These are phyloP conservation scores for Eupsilia transversa DNA, from an alignment of 2,888 invertebrate genomes.

Conservation along the genomic window DNA sequence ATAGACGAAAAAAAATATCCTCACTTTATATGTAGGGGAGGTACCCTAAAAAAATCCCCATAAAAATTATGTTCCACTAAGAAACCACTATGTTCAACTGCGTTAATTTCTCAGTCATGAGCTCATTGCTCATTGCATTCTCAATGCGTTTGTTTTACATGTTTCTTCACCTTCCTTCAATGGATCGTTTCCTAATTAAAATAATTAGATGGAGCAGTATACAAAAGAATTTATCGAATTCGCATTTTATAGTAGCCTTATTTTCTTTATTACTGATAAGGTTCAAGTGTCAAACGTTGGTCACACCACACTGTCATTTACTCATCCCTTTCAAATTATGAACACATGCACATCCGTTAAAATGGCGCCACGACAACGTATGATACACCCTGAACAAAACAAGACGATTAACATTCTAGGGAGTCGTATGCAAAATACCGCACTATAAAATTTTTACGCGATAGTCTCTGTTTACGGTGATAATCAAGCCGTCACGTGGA, in stretches of 20 bases:
- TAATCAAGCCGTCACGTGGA: slow-evolving; percentile 55
- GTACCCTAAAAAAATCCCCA: too few species aligned
- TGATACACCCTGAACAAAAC: slow-evolving; percentile 67
- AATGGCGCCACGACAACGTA: slow-evolving; percentile 47
- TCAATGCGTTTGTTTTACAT: slow-evolving; percentile 45
- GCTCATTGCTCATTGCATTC: too few species aligned
- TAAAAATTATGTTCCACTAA: too few species aligned
- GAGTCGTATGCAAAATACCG: slow-evolving; percentile 66
- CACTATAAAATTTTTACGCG: slow-evolving; percentile 58
- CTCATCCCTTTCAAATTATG: slow-evolving; percentile 35
- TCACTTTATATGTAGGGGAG: too few species aligned
- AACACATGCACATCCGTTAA: slow-evolving; percentile 46
- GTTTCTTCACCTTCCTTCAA: neutral
- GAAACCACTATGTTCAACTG: neutral
- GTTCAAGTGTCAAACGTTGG: slow-evolving; percentile 34
- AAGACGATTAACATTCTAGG: slow-evolving; percentile 73
- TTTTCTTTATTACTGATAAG: neutral
- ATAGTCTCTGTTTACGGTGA: slow-evolving; percentile 58
- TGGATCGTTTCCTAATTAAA: slow-evolving; percentile 36
- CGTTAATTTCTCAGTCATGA: slow-evolving; percentile 4
- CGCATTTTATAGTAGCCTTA: slow-evolving; percentile 6
- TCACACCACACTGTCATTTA: slow-evolving; percentile 25
- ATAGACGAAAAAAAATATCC: too few species aligned
- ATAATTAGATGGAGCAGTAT: slow-evolving; percentile 31
- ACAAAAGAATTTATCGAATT: slow-evolving; percentile 29